These are phyloP conservation scores for Caenorhabditis sulstoni DNA, from an alignment of 2,888 invertebrate species.

Conservation along the genomic window DNA sequence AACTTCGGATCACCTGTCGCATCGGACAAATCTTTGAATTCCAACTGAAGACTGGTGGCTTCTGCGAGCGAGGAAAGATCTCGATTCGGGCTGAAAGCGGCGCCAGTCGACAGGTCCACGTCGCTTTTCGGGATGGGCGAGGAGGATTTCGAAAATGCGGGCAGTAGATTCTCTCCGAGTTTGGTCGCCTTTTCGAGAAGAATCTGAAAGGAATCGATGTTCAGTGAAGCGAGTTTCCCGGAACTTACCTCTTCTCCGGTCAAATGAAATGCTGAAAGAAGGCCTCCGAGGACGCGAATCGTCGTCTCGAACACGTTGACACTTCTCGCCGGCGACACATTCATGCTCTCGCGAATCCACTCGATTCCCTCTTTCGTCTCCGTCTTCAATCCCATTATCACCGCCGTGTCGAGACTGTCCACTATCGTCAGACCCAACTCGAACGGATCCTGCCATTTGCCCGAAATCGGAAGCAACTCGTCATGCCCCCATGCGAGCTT, in stretches of 20 bases:
- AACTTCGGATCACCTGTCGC: constrained; percentile 88
- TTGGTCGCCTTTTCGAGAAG: constrained; percentile 73
- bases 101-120: constrained; percentile 86
- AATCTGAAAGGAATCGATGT: constrained; percentile 36
- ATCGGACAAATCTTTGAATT: constrained; percentile 93
- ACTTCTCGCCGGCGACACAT: constrained; percentile 85
- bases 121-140: constrained; percentile 89
- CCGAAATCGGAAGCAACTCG: constrained; percentile 88
- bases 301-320: constrained; percentile 79
- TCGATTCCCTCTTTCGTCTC: constrained; percentile 91
- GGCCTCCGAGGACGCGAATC: constrained; percentile 83
- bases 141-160: constrained; percentile 68
- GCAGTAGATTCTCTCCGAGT: constrained; percentile 81
- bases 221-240: not conserved
- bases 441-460: constrained; percentile 92
- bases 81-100: constrained; percentile 85
- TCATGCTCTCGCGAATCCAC: constrained; percentile 90
- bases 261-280: constrained; percentile 92
- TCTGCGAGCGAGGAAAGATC: constrained; percentile 96
- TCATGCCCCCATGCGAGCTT: constrained; percentile 97
- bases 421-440: constrained; percentile 95
- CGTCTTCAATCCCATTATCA: constrained; percentile 94
- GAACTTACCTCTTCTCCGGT: constrained; percentile 85
- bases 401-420: constrained; percentile 94
- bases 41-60: constrained; percentile 95